Evolutionary conservation across 2,113 vertebrate species (phyloP).

Genomic region (Paramisgurnus dabryanus): DNA sequence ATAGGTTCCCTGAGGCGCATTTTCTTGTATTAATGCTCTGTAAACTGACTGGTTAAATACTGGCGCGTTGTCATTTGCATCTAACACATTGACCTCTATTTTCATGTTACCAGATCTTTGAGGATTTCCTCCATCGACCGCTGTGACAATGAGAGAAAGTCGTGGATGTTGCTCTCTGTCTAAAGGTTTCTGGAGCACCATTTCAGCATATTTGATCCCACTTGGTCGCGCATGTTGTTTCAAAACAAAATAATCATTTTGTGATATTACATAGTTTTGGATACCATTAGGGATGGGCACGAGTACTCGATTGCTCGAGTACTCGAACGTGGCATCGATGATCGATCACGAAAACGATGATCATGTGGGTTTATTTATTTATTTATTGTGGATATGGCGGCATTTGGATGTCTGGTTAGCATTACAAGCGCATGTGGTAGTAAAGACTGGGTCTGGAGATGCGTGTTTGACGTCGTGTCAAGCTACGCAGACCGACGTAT

Average conservation of each 20-base stretch:
- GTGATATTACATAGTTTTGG: constrained; percentile 70
- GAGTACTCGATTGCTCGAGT: no score
- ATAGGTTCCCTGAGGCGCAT: constrained; percentile 53
- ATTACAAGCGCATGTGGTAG: no score
- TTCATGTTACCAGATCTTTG: constrained; percentile 60
- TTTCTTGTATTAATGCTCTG: constrained; percentile 47
- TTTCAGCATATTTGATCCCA: constrained; percentile 53
- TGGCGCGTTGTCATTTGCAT: constrained; percentile 78
- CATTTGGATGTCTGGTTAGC: no score
- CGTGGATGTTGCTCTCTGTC: constrained; percentile 53
- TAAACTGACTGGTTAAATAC: constrained; percentile 54
- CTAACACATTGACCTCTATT: constrained; percentile 66
- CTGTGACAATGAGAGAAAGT: constrained; percentile 20
- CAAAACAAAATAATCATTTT: constrained; percentile 51
- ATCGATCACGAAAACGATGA: no score
- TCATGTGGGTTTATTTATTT: no score
- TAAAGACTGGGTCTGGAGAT: no score
- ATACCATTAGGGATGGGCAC: no score
- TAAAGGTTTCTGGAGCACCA: constrained; percentile 52
- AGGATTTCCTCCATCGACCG: constrained; percentile 47
- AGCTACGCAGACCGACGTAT: no score
- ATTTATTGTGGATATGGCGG: no score
- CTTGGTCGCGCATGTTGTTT: constrained; percentile 13
- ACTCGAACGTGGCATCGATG: no score
- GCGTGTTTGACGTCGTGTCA: no score